Evolutionary conservation across 2,113 vertebrate genomes (phyloP), one percentile per base, ranked within the genome.

Genomic region (Himantopus leucocephalus): DNA sequence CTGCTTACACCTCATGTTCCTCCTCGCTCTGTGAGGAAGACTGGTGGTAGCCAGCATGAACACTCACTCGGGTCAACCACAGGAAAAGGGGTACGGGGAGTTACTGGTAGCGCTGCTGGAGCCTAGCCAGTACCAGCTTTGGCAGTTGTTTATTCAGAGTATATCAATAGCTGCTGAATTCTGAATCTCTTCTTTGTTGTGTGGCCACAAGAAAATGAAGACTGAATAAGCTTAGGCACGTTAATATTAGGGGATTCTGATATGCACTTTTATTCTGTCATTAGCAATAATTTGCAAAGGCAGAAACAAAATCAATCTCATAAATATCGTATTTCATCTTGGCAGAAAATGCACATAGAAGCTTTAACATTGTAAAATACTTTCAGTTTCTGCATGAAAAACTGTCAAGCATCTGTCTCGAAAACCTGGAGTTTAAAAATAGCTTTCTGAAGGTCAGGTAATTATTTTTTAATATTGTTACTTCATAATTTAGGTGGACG

Each of bases 231-330:
- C 23, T 77, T 77, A 73, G 43, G 63, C 55, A 66, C 30, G 77
- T 53, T 62, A 78, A 27, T 60, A 34, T 32, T 30, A 47, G 39
- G 18, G 27, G n/a, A 60, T 83, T 83, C 67, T 80, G 58, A 48
- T 60, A 56, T 24, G 29, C 55, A n/a, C 6, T 87, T 62, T 15
- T 52, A 52, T 76, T 86, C 84, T 53, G 14, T 32, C 59, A 45
- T 60, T 86, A 87, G 15, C 24, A 63, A 78, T 78, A 77, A 85
- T 74, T 87, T 84, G 10, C 37, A 91, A 89, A 67, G 52, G 77
- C n/a, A 91, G 64, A 60, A 90, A 67, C 11, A 85, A 93, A 91
- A 87, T 66, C 32, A 66, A 26, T 88, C 55, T 78, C 47, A 41
- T 63, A 84, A 90, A 93, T 89, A 87, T n/a, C 5, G 2, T 55